A percentile compares a stretch with the other conserved stretches of the same genome.
These are phyloP conservation scores for Erythrolamprus reginae DNA, from an alignment of 2,113 vertebrate genomes.

Conservation along the genomic window DNA sequence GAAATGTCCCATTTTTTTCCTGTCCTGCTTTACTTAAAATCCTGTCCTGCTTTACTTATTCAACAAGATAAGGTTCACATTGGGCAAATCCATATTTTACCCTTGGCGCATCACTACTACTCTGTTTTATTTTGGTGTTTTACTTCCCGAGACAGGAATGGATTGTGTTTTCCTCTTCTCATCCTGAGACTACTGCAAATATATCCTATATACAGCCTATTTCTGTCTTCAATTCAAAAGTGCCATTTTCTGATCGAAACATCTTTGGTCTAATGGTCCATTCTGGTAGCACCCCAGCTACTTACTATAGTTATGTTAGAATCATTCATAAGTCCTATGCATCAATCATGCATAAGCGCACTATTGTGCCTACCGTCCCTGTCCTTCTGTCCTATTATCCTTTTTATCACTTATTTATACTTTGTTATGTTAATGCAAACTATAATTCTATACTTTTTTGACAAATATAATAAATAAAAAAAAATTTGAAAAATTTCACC, in stretches of 20 bases:
- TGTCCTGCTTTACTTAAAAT: constrained; percentile 43
- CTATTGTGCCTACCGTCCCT: too few relatives aligned
- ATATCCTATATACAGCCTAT: background rate
- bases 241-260: background rate
- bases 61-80: background rate
- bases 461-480: too few relatives aligned
- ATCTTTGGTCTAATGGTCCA: background rate
- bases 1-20: constrained; percentile 49
- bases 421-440: too few relatives aligned
- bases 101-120: background rate
- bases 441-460: too few relatives aligned
- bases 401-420: too few relatives aligned
- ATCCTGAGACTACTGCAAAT: constrained; percentile 34
- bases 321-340: background rate
- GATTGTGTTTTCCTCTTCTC: background rate
- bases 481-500: too few relatives aligned
- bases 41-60: too few relatives aligned
- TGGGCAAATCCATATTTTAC: background rate
- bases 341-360: too few relatives aligned
- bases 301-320: background rate
- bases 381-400: too few relatives aligned
- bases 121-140: background rate
- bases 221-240: background rate
- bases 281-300: background rate
- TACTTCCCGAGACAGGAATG: background rate